Base-by-base conservation (phyloP, 1,140 invertebrate genomes). In the Drosophila albomicans region DNA sequence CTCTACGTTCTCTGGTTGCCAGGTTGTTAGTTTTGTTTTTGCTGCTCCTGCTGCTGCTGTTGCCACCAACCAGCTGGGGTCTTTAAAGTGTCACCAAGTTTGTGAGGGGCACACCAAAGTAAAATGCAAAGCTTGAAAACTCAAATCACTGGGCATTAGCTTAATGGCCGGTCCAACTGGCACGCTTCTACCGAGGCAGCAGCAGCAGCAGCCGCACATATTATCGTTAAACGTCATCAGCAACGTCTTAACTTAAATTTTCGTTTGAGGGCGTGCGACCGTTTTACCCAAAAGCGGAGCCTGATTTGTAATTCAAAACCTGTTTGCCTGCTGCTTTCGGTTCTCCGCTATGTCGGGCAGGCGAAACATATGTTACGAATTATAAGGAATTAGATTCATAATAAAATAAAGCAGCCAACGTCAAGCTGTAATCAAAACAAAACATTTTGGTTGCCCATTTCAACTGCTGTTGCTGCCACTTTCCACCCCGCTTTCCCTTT, bases 371-470 rank as follows among this genome's bases (percentile, higher is more conserved):
- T 89, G 86, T 82, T 89, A 77, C 86, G 86, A 89, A 89, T 89
- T 89, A 89, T 89, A 89, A 90, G 85, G 86, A 89, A 89, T 89
- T 89, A 89, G 85, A 89, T 89, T 89, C 86, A 89, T 89, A 89
- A 89, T 89, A 89, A 89, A 90, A 89, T 89, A 85, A 89, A 81
- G 86, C 75, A 76, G 86, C 86, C 76, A 74, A 62, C 80, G 66
- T 78, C 85, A 72, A 81, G 57, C 64, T 89, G 85, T 89, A 89
- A 89, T 89, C 85, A 89, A 89, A 89, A 89, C 86, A 89, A 85
- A 88, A 89, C 80, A 86, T 86, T 73, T 56, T n/a, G 54, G 25
- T 75, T 57, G 46, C 78, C 62, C 75, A 67, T 75, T 71, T 52
- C 35, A 10, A 38, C 32, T 15, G n/a, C 56, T 25, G 41, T 56